These are phyloP conservation scores for Augochlora pura DNA, from an alignment of 1,140 invertebrate genomes.

Conservation along the genomic window DNA sequence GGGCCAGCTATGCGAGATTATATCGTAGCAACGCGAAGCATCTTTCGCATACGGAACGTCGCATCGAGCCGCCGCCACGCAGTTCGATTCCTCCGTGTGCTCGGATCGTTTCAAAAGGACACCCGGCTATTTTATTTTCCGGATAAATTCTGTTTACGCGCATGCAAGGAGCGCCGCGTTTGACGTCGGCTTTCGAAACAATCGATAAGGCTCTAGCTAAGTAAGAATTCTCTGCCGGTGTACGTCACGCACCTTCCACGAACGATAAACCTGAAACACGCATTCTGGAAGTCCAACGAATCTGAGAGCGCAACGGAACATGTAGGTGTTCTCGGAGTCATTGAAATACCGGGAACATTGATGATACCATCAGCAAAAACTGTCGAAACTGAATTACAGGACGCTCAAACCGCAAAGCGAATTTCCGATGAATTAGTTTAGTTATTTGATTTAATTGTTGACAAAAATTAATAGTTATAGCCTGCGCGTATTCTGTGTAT, in stretches of 20 bases:
- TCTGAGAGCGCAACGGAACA: slow-evolving; percentile 30
- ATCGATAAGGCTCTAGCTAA: slow-evolving; percentile 53
- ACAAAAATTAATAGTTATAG: too few relatives aligned
- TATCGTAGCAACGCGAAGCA: background rate
- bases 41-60: slow-evolving; percentile 3
- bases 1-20: background rate
- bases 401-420: too few relatives aligned
- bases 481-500: too few relatives aligned
- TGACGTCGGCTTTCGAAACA: slow-evolving; percentile 47
- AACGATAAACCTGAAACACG: slow-evolving; percentile 49
- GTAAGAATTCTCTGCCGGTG: slow-evolving; percentile 48
- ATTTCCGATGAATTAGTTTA: too few relatives aligned
- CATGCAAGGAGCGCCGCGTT: slow-evolving; percentile 11
- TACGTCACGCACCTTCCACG: slow-evolving; percentile 63
- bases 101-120: background rate
- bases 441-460: too few relatives aligned
- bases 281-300: slow-evolving; percentile 30
- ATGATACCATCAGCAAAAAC: background rate
- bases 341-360: slow-evolving; percentile 35
- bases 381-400: too few relatives aligned
- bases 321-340: background rate
- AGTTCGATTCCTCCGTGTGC: background rate
- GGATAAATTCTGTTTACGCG: background rate
- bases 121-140: background rate
- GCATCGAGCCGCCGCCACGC: background rate